Base-by-base conservation (phyloP, 2,113 vertebrate species). In the Tychaedon coryphoeus region DNA sequence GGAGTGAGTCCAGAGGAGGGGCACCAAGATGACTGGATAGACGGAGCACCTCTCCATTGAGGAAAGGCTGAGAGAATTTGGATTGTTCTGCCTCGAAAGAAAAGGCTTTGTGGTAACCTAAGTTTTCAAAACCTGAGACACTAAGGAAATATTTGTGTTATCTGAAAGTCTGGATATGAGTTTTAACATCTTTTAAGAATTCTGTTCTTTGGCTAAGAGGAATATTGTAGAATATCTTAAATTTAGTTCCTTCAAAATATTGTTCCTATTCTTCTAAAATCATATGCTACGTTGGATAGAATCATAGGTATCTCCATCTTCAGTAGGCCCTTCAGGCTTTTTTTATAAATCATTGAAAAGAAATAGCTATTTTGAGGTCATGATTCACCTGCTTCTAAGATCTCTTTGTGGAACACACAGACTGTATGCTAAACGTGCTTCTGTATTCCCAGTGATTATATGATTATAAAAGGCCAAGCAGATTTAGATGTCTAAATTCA, bases 91-190 rank as follows among this genome's bases (percentile, higher is more conserved):
- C 11, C 31, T 31, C 17, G 25, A 86, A 75, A 48, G 15, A 50
- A 66, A 36, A 66, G 19, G 8, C 16, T 75, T 57, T 0, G 0
- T 33, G 3, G 10, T 20, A 24, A 29, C 8, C 19, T 28, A 20
- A 71, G 5, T 47, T 58, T 67, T 23, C 9, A 38, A 90, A 77
- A 73, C 4, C 10, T 86, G 38, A 42, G 11, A 38, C 12, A 69
- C 25, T 79, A 83, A 29, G 3, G 6, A 80, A 80, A 8, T 1
- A 47, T 51, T 51, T 9, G 6, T 38, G 5, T 34, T 69, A 29
- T 20, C 38, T 6, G 4, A 48, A 83, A 89, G 9, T 23, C 67
- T 64, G 31, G 8, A 51, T 45, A 42, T 36, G 17, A 42, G 31
- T 48, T 85, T 90, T 62, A 28, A 28, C 34, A 51, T 70, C 20